Conservation (phyloP, 2,888 invertebrate species). For the Coelinius sp. region DNA sequence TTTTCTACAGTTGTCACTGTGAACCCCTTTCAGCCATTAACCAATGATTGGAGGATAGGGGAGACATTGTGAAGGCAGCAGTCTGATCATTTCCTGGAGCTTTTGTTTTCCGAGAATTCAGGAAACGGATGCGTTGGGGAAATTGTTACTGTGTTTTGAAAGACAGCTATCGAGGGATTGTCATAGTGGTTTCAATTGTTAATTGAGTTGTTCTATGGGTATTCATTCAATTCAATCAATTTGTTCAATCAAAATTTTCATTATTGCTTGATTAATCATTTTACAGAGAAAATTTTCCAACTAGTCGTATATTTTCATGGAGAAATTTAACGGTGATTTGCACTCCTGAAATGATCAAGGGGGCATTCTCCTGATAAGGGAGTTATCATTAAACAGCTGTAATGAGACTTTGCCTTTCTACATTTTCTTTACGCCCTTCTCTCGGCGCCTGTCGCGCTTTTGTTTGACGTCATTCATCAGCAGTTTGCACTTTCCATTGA, state of each 20-base stretch:
- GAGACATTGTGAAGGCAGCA: background rate
- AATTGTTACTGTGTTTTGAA: constrained; percentile 7
- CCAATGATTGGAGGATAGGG: background rate
- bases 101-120: background rate
- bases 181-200: background rate
- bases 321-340: background rate
- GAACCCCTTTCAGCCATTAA: background rate
- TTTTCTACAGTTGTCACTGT: constrained; percentile 10
- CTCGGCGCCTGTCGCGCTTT: background rate
- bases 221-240: background rate
- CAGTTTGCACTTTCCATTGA: constrained; percentile 31
- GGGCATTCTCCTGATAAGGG: background rate
- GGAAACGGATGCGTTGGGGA: constrained; percentile 13
- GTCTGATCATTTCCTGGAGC: constrained; percentile 13
- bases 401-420: background rate
- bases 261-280: background rate
- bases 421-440: background rate
- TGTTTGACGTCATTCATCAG: constrained; percentile 31
- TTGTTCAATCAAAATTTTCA: background rate
- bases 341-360: background rate
- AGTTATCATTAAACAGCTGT: background rate
- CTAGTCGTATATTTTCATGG: too few species aligned
- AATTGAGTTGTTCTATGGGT: background rate
- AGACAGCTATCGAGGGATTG: background rate
- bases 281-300: too few species aligned